Evolutionary conservation across 2,888 invertebrate species (phyloP).

Genomic region (Sarcophaga variegata): DNA sequence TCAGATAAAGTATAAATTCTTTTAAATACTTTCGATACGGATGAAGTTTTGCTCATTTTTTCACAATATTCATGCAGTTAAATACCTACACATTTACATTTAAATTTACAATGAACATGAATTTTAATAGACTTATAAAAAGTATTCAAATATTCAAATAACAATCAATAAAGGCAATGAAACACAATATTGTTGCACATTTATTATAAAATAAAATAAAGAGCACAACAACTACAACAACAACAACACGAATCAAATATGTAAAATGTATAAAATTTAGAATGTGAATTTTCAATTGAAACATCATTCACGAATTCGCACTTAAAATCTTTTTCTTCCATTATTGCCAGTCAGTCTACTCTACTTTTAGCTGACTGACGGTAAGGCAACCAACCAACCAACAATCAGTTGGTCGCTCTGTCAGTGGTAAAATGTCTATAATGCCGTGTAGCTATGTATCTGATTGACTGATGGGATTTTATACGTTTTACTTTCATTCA

Average conservation of each 20-base stretch:
- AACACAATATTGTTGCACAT: slow-evolving; percentile 48
- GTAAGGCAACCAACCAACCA: not conserved
- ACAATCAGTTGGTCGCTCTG: not conserved
- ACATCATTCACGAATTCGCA: slow-evolving; percentile 1
- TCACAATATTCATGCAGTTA: too few relatives aligned
- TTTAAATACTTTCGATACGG: not conserved
- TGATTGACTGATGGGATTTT: slow-evolving; percentile 13
- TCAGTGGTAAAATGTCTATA: not conserved
- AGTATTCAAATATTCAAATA: slow-evolving; percentile 38
- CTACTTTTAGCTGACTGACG: not conserved
- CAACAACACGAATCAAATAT: not conserved
- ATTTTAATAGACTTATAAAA: not conserved
- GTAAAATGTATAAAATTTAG: slow-evolving; percentile 4
- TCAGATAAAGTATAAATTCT: not conserved
- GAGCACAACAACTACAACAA: not conserved
- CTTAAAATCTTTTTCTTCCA: not conserved
- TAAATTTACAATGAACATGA: not conserved
- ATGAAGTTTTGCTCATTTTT: too few relatives aligned
- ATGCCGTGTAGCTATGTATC: too few relatives aligned
- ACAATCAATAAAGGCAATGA: slow-evolving; percentile 56
- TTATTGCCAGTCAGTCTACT: not conserved
- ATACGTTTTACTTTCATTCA: slow-evolving; percentile 16
- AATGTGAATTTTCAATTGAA: slow-evolving; percentile 13
- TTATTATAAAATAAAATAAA: slow-evolving; percentile 37
- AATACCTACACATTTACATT: too few relatives aligned